phyloP scores from a whole-genome alignment of 2,888 invertebrate genomes.

The Patella ulyssiponensis region DNA sequence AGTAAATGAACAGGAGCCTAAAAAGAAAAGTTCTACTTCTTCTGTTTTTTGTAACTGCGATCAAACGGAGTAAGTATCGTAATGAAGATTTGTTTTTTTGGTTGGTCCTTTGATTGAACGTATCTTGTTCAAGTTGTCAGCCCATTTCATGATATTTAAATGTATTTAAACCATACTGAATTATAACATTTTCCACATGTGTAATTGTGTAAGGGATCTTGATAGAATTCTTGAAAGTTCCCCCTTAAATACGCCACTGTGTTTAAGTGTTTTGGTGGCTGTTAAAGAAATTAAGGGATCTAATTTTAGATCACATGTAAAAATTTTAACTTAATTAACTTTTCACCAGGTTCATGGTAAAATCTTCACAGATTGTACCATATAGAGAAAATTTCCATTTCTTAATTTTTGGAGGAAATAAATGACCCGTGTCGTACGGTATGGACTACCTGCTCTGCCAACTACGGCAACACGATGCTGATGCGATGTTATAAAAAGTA shows the following conservation, averaged over 20 bases:
- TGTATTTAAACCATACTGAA: slow-evolving; percentile 2
- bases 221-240: background rate
- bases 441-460: too few species aligned
- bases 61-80: slow-evolving; percentile 3
- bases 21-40: slow-evolving; percentile 3
- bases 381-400: background rate
- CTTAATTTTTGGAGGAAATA: too few species aligned
- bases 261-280: slow-evolving; percentile 5
- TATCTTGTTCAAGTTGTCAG: slow-evolving; percentile 8
- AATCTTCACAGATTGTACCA: slow-evolving; percentile 5
- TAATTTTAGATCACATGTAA: background rate
- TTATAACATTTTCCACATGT: slow-evolving; percentile 4
- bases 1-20: background rate
- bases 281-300: slow-evolving; percentile 1
- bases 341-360: background rate
- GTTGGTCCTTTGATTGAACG: slow-evolving; percentile 4
- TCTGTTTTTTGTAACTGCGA: slow-evolving; percentile 8
- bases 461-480: too few species aligned
- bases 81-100: background rate
- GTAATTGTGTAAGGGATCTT: slow-evolving; percentile 8
- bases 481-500: too few species aligned
- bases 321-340: slow-evolving; percentile 3
- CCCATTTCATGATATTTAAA: slow-evolving; percentile 3
- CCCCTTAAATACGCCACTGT: slow-evolving; percentile 5
- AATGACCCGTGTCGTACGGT: too few species aligned